These are phyloP conservation scores for Sorex araneus DNA, from an alignment of 2,113 vertebrate genomes.

Conservation along the genomic window DNA sequence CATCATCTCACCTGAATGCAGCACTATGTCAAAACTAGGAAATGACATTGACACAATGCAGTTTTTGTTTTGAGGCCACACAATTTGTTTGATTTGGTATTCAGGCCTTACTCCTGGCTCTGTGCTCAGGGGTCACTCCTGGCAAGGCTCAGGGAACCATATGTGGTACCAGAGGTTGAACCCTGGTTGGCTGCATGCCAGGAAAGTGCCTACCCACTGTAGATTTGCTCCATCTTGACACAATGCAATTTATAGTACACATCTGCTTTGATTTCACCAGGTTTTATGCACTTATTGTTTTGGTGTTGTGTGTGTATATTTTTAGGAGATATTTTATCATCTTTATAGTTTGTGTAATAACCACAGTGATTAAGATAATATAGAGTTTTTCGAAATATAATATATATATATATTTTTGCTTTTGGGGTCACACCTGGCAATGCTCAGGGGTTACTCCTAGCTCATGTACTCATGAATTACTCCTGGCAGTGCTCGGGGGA, in stretches of 20 bases:
- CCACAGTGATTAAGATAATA: not conserved
- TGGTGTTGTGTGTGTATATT: not conserved
- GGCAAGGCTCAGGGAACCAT: not conserved
- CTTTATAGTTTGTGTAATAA: not conserved
- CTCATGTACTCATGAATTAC: too few species aligned
- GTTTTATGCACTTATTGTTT: not conserved
- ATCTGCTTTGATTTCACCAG: not conserved
- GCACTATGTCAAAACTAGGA: not conserved
- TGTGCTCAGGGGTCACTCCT: too few species aligned
- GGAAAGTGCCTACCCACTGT: too few species aligned
- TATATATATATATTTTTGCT: too few species aligned
- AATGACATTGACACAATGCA: not conserved
- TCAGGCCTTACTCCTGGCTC: too few species aligned
- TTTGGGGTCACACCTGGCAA: too few species aligned
- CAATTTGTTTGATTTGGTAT: too few species aligned
- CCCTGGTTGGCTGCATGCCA: too few species aligned
- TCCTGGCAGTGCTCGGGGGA: too few species aligned
- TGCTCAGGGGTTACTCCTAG: too few species aligned
- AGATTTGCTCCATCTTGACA: not conserved
- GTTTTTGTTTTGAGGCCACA: not conserved
- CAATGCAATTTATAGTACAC: not conserved
- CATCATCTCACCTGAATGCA: not conserved
- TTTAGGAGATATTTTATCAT: not conserved
- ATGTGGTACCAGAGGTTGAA: not conserved
- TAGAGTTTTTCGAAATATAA: slow-evolving; percentile 10